phyloP scores from a whole-genome alignment of 2,797 vertebrate genomes.

The Acanthurus lineatus region DNA sequence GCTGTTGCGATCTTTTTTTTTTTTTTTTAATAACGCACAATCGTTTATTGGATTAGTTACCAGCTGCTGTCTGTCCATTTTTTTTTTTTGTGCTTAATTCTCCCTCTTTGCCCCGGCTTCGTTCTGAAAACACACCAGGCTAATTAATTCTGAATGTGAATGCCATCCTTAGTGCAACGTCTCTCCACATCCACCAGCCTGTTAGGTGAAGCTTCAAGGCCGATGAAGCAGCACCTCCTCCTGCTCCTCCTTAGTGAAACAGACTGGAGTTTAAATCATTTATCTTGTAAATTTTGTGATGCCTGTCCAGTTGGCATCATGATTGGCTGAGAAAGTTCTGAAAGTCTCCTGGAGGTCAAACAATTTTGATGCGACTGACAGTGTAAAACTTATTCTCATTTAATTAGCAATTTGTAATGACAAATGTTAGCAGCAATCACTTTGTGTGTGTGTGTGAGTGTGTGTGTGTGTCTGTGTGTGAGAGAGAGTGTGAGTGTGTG shows the following conservation, averaged over 20 bases:
- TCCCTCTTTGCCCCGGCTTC: conserved; percentile 37
- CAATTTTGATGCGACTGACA: conserved; percentile 8
- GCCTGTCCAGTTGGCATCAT: not conserved
- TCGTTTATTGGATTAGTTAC: conserved; percentile 70
- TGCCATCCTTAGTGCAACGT: conserved; percentile 15
- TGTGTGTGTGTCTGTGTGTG: not conserved
- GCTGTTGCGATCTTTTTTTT: conserved; percentile 40
- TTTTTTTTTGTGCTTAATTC: conserved; percentile 49
- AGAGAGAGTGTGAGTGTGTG: no score
- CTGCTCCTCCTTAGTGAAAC: conserved; percentile 4
- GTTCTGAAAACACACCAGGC: conserved; percentile 43
- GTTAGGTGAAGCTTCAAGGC: conserved; percentile 2
- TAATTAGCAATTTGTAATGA: conserved; percentile 32
- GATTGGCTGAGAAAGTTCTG: conserved; percentile 14
- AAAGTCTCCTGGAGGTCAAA: conserved; percentile 30
- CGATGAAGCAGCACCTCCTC: not conserved
- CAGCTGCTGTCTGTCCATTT: conserved; percentile 55
- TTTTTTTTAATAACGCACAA: conserved; percentile 62
- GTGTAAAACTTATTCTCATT: conserved; percentile 24
- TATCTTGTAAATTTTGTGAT: not conserved
- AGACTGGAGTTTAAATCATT: conserved; percentile 19
- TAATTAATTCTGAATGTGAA: conserved; percentile 55
- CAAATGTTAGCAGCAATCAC: conserved; percentile 17
- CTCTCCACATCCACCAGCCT: conserved; percentile 24
- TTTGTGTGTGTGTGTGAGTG: conserved; percentile 12